Evolutionary conservation across 2,888 invertebrate species (phyloP).

Genomic region (Lottia scabra): DNA sequence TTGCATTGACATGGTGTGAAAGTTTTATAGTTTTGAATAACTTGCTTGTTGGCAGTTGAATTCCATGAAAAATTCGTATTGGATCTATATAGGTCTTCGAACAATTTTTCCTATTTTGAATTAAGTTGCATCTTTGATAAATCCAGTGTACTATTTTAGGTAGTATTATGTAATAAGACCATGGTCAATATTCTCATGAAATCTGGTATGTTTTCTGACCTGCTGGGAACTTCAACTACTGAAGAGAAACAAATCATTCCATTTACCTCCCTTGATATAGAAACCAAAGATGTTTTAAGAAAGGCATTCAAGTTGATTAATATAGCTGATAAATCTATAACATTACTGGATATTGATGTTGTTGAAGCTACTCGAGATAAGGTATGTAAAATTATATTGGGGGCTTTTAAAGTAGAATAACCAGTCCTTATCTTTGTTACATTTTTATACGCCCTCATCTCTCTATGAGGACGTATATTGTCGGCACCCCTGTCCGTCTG

Average conservation of each 20-base stretch:
- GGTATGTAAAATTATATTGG: not conserved
- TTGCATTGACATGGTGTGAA: no score
- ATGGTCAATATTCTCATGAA: slow-evolving; percentile 16
- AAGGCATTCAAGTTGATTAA: slow-evolving; percentile 2
- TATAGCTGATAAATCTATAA: slow-evolving; percentile 8
- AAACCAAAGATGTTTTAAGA: slow-evolving; percentile 8
- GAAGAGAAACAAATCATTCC: slow-evolving; percentile 4
- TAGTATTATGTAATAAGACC: slow-evolving; percentile 22
- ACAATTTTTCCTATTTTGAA: no score
- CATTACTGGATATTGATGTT: slow-evolving; percentile 9
- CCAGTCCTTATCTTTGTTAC: no score
- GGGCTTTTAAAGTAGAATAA: no score
- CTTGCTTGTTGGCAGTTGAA: no score
- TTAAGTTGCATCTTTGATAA: no score
- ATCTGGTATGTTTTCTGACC: slow-evolving; percentile 9
- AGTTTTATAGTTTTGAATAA: no score
- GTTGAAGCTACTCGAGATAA: not conserved
- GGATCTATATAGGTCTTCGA: no score
- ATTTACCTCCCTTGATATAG: not conserved
- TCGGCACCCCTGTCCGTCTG: no score
- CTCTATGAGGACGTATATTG: no score
- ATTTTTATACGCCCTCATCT: no score
- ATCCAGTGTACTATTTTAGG: not conserved
- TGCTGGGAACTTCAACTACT: slow-evolving; percentile 1
- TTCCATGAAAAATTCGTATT: no score